phyloP scores from a whole-genome alignment of 2,113 vertebrate species.

The Chionomys nivalis region DNA sequence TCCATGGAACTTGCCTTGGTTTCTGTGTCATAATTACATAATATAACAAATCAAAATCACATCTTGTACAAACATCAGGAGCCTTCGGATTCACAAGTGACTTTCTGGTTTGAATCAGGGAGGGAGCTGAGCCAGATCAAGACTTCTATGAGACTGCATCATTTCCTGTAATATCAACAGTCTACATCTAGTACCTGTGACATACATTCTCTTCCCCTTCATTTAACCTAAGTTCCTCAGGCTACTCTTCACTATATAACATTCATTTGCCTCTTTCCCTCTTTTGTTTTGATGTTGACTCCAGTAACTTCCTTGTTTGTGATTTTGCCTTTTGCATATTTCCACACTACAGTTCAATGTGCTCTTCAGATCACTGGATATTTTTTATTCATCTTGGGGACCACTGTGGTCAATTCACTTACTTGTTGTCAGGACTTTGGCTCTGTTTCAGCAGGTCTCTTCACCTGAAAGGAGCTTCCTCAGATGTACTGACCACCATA shows the following conservation, averaged over 20 bases:
- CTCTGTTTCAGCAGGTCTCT: neutral
- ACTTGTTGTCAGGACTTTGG: neutral
- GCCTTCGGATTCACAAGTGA: slow-evolving; percentile 3
- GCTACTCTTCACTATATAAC: neutral
- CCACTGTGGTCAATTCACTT: neutral
- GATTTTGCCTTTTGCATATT: neutral
- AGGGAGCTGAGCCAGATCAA: neutral
- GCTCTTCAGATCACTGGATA: neutral
- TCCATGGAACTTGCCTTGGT: neutral
- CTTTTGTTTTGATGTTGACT: neutral
- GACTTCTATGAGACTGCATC: neutral
- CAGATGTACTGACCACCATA: neutral
- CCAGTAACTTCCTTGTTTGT: neutral
- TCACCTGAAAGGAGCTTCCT: neutral
- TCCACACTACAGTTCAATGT: neutral
- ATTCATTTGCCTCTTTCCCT: neutral
- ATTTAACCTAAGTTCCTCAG: neutral
- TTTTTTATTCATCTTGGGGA: neutral
- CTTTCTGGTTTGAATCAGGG: neutral
- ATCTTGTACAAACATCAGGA: neutral
- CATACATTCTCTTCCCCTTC: neutral
- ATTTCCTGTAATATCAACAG: neutral
- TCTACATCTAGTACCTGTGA: neutral
- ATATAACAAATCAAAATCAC: no score
- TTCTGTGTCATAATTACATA: neutral